These are phyloP conservation scores for Thalassophryne amazonica DNA, from an alignment of 2,797 vertebrate genomes.

Conservation along the genomic window DNA sequence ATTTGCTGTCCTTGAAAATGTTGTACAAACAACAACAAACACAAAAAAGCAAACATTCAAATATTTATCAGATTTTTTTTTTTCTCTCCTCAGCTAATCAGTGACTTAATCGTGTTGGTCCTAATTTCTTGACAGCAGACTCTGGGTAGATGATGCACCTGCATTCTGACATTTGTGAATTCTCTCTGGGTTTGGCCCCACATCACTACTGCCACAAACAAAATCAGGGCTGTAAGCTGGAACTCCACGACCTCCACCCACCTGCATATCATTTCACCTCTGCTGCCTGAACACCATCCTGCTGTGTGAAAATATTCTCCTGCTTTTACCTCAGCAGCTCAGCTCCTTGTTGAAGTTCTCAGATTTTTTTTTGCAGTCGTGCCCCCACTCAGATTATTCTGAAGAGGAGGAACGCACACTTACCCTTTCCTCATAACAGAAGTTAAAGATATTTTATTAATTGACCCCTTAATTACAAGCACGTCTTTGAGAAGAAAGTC, in stretches of 20 bases:
- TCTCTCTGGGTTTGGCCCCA: too few relatives aligned
- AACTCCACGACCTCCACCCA: conserved; percentile 5
- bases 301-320: neutral
- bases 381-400: neutral
- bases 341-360: neutral
- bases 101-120: too few relatives aligned
- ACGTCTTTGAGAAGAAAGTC: neutral
- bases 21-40: too few relatives aligned
- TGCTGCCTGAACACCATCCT: neutral
- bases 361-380: conserved; percentile 8
- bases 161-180: too few relatives aligned
- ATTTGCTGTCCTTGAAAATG: too few relatives aligned
- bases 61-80: too few relatives aligned
- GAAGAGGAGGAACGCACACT: conserved; percentile 4
- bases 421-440: conserved; percentile 19
- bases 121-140: too few relatives aligned
- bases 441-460: conserved; percentile 13
- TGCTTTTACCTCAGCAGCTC: neutral
- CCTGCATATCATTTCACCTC: conserved; percentile 14
- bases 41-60: too few relatives aligned
- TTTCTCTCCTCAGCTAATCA: too few relatives aligned
- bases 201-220: conserved; percentile 30
- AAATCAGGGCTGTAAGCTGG: conserved; percentile 21
- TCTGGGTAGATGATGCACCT: too few relatives aligned
- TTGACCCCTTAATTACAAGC: neutral